A percentile compares a stretch with the other conserved stretches of the same genome.
These are phyloP conservation scores for Polylopha cassiicola DNA, from an alignment of 2,888 invertebrate species.

Conservation along the genomic window DNA sequence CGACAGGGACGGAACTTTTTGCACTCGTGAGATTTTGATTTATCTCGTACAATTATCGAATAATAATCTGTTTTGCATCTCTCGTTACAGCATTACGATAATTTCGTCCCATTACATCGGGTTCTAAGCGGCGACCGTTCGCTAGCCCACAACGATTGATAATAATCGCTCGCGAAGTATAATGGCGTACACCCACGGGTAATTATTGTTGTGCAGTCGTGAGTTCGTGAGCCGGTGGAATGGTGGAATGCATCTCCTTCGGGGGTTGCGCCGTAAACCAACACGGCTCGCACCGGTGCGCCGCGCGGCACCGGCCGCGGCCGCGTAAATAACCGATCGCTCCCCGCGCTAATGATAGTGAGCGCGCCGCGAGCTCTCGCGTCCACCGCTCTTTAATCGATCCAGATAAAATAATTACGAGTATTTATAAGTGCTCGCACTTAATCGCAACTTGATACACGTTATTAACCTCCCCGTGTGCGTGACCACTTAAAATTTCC, in stretches of 20 bases:
- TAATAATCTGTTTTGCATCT: slow-evolving; percentile 75
- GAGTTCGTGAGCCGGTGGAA: slow-evolving; percentile 74
- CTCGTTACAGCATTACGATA: slow-evolving; percentile 75
- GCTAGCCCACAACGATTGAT: slow-evolving; percentile 72
- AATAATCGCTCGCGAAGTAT: slow-evolving; percentile 77
- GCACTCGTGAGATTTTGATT: slow-evolving; percentile 67
- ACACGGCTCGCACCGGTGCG: slow-evolving; percentile 49
- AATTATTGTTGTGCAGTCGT: slow-evolving; percentile 77
- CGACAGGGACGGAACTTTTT: slow-evolving; percentile 43
- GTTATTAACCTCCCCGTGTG: slow-evolving; percentile 48
- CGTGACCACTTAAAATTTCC: slow-evolving; percentile 49
- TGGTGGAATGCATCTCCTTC: slow-evolving; percentile 77
- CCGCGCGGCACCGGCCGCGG: slow-evolving; percentile 29
- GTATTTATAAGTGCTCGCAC: slow-evolving; percentile 66
- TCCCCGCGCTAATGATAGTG: slow-evolving; percentile 73
- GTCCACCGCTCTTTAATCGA: slow-evolving; percentile 59
- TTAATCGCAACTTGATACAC: slow-evolving; percentile 58
- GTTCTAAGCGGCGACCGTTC: slow-evolving; percentile 73
- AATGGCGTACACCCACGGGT: slow-evolving; percentile 78
- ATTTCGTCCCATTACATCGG: slow-evolving; percentile 71
- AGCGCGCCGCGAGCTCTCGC: slow-evolving; percentile 49
- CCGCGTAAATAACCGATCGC: slow-evolving; percentile 74
- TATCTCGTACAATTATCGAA: slow-evolving; percentile 74
- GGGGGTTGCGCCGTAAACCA: slow-evolving; percentile 76
- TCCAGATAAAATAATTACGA: slow-evolving; percentile 71